Base-by-base conservation (phyloP, 2,797 vertebrate genomes). In the Potorous gilbertii region DNA sequence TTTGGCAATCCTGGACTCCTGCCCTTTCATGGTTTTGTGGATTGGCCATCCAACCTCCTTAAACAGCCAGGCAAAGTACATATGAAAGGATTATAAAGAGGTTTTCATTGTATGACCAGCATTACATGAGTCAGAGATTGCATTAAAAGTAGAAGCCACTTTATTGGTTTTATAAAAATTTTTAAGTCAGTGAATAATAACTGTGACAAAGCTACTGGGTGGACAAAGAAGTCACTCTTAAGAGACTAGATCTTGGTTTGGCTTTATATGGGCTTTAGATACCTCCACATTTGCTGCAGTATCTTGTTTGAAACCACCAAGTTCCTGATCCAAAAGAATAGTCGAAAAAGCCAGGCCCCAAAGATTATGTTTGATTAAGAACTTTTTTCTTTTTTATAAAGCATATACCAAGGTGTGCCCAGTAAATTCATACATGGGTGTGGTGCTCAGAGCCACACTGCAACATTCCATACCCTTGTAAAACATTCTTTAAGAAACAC, bases 31-130 rank as follows among this genome's bases (percentile, higher is more conserved):
- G 90, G 56, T 66, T 92, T 94, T 50, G 4, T 21, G 90, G 59
- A 46, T 59, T 52, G 81, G 56, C 94, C 52, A 28, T 56, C 56
- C 59, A 90, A 13, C 74, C 59, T 90, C 57, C 52, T 6, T 27
- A 18, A n/a, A 40, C 90, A 91, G 34, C 57, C 93, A 92, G 74
- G 40, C 56, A 40, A 55, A 91, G 57, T 52, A 40, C 91, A 46
- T 55, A 54, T 34, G 54, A n/a, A 74, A 91, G 87, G 18, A 52
- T 94, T 94, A 62, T 31, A 66, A n/a, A 89, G 92, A 92, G 27
- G 54, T 94, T 94, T 93, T 90, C 50, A 11, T 94, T 91, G 55
- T 50, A 28, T 55, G 8, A 40, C 91, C 52, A 57, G 34, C 62
- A 54, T 1, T 29, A 1, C 28, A 92, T 93, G 95, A 90, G 89